Evolutionary conservation across 2,113 vertebrate species (phyloP).

Genomic region (Malurus alboscapulatus): DNA sequence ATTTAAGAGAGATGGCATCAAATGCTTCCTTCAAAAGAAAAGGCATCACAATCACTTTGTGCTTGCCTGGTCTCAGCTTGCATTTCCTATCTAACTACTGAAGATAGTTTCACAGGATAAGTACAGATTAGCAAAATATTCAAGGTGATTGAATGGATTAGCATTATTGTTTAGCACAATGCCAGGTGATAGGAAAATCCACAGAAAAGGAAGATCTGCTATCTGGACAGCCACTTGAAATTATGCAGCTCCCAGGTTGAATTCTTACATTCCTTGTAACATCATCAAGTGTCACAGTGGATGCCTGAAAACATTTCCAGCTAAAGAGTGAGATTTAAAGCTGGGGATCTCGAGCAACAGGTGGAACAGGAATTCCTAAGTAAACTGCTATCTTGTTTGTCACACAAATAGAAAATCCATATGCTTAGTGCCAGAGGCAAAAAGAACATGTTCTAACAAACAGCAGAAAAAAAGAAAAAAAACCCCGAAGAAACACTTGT

Average conservation of each 20-base stretch:
- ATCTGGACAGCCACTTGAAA: slow-evolving; percentile 38
- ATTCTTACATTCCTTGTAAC: slow-evolving; percentile 9
- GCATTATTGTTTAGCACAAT: slow-evolving; percentile 53
- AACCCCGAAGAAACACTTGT: background rate
- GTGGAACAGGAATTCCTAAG: slow-evolving; percentile 28
- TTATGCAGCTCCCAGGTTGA: background rate
- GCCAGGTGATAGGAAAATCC: slow-evolving; percentile 39
- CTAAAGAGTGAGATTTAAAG: slow-evolving; percentile 11
- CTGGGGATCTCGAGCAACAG: slow-evolving; percentile 42
- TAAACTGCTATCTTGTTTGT: slow-evolving; percentile 48
- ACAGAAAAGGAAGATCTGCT: slow-evolving; percentile 28
- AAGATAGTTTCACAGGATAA: slow-evolving; percentile 30
- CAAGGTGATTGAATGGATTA: slow-evolving; percentile 51
- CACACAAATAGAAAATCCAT: slow-evolving; percentile 50
- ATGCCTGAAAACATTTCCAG: slow-evolving; percentile 19
- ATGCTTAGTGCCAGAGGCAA: slow-evolving; percentile 15
- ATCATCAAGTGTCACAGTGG: slow-evolving; percentile 26
- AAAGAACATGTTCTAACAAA: slow-evolving; percentile 14
- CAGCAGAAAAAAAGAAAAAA: background rate
- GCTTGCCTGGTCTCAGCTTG: slow-evolving; percentile 12
- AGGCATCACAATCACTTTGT: slow-evolving; percentile 24
- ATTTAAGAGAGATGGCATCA: background rate
- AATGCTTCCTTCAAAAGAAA: background rate
- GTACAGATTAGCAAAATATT: slow-evolving; percentile 51
- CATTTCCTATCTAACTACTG: slow-evolving; percentile 20